phyloP scores from a whole-genome alignment of 2,113 vertebrate species.

The Sinosuthora webbiana region DNA sequence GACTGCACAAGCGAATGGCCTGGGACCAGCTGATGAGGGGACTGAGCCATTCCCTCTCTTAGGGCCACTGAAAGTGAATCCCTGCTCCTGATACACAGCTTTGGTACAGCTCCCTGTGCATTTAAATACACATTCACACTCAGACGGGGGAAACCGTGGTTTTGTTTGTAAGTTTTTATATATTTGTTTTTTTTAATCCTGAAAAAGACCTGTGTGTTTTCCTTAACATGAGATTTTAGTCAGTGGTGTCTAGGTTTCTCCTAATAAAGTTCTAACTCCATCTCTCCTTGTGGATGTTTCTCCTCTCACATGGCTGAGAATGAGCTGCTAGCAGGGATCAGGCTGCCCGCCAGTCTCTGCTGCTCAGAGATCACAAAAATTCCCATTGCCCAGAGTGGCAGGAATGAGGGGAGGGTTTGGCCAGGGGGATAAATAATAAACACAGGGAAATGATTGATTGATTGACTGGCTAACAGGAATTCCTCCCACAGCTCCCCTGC shows the following conservation, averaged over 20 bases:
- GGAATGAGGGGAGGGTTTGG: background rate
- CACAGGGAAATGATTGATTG: conserved; percentile 9
- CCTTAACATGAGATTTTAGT: conserved; percentile 26
- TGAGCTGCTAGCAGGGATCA: background rate
- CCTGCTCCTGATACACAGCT: background rate
- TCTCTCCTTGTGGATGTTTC: background rate
- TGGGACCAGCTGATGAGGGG: background rate
- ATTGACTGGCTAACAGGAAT: background rate
- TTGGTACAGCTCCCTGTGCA: conserved; percentile 21
- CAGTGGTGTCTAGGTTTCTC: background rate
- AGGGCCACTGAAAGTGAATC: background rate
- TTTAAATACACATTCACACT: background rate
- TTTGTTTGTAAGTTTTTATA: conserved; percentile 38
- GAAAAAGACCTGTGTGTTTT: conserved; percentile 26
- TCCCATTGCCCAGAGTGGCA: background rate
- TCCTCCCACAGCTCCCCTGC: background rate
- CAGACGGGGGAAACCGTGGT: background rate
- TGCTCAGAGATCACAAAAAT: conserved; percentile 1
- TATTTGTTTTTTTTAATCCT: conserved; percentile 42
- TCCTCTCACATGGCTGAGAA: background rate
- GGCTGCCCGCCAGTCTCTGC: conserved; percentile 11
- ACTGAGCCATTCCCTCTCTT: conserved; percentile 13
- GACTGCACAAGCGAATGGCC: background rate
- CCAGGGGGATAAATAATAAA: conserved; percentile 44
- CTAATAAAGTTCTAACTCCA: conserved; percentile 63